A percentile compares a stretch with the other conserved stretches of the same genome.
phyloP scores from a whole-genome alignment of 2,888 invertebrate genomes.

The Scaptomyza polygonia region DNA sequence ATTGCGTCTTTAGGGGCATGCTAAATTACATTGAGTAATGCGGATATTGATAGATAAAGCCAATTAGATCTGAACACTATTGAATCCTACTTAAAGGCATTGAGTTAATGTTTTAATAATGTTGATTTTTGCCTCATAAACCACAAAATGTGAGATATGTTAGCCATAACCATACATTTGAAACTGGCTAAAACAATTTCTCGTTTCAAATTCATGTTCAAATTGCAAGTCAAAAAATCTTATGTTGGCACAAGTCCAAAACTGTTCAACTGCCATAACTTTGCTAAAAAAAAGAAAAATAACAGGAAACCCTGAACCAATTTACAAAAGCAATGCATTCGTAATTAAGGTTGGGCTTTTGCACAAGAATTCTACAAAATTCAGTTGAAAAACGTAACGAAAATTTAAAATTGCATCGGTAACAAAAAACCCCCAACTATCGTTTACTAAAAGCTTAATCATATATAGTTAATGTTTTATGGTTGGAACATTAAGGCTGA shows the following conservation, averaged over 20 bases:
- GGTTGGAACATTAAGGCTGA: not conserved
- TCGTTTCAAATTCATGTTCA: not conserved
- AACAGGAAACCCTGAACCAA: constrained; percentile 2
- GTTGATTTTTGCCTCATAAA: not conserved
- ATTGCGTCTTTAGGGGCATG: constrained; percentile 3
- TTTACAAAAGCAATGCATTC: constrained; percentile 2
- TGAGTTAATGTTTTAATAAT: not conserved
- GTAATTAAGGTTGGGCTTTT: not conserved
- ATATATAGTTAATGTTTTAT: constrained; percentile 12
- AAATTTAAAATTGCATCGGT: not conserved
- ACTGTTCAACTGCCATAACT: not conserved
- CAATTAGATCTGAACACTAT: constrained; percentile 2
- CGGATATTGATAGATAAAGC: not conserved
- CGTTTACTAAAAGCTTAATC: constrained; percentile 15
- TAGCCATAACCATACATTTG: not conserved
- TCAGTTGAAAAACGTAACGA: not conserved
- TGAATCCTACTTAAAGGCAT: not conserved
- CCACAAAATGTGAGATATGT: not conserved
- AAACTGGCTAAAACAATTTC: not conserved
- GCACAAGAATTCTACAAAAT: not conserved
- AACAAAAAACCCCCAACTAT: not conserved
- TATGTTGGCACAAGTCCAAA: constrained; percentile 2
- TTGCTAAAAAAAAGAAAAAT: not conserved
- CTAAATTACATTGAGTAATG: constrained; percentile 8
- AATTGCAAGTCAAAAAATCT: not conserved